phyloP scores from a whole-genome alignment of 2,888 invertebrate genomes.

The Leptodirus hochenwartii region DNA sequence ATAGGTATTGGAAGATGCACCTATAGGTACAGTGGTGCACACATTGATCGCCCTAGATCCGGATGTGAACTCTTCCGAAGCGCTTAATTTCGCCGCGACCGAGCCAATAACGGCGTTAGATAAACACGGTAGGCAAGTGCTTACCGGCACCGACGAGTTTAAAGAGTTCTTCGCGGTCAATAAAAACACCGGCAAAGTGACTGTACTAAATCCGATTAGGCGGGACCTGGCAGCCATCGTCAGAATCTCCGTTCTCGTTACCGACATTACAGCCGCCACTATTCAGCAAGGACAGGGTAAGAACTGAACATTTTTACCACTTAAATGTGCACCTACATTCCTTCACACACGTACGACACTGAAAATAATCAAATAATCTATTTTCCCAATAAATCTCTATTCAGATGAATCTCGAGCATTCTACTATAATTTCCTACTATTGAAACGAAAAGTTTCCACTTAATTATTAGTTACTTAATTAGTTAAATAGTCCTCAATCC shows the following conservation, averaged over 20 bases:
- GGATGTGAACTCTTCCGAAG: conserved; percentile 51
- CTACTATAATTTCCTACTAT: too few relatives aligned
- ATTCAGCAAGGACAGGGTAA: conserved; percentile 61
- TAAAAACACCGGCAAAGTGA: conserved; percentile 40
- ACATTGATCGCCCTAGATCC: conserved; percentile 60
- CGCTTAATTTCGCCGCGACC: conserved; percentile 45
- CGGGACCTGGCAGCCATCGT: conserved; percentile 56
- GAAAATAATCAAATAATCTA: too few relatives aligned
- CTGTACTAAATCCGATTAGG: conserved; percentile 41
- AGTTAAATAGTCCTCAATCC: too few relatives aligned
- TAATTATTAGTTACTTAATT: too few relatives aligned
- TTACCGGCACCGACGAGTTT: conserved; percentile 25
- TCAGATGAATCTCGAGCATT: too few relatives aligned
- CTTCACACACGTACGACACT: too few relatives aligned
- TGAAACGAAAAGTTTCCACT: too few relatives aligned
- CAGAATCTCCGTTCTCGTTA: conserved; percentile 59
- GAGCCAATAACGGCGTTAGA: conserved; percentile 63
- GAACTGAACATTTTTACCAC: too few relatives aligned
- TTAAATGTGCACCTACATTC: too few relatives aligned
- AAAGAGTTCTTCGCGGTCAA: conserved; percentile 49
- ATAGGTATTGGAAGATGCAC: conserved; percentile 59
- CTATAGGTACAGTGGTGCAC: conserved; percentile 50
- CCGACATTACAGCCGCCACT: conserved; percentile 62
- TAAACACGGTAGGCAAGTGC: conserved; percentile 58
- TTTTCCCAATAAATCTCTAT: too few relatives aligned